Conservation (phyloP, 2,113 vertebrate species). For the Grantiella picta region DNA sequence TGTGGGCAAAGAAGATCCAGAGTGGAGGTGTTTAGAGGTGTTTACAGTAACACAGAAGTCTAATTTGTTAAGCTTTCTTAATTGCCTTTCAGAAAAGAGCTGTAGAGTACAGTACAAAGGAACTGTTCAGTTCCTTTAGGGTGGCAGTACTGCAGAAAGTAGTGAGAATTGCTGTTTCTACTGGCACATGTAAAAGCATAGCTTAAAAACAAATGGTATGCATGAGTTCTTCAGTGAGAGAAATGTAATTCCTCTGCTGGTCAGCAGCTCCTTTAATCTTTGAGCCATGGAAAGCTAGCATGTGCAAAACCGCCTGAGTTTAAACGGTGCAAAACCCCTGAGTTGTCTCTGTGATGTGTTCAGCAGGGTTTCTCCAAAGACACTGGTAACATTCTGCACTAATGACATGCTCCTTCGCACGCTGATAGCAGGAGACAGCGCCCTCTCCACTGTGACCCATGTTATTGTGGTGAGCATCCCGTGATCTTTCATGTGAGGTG, state of each 20-base stretch:
- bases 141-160: not conserved
- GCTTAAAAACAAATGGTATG: not conserved
- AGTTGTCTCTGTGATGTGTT: not conserved
- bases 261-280: not conserved
- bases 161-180: not conserved
- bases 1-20: not conserved
- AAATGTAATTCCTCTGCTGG: not conserved
- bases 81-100: not conserved
- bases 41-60: not conserved
- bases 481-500: not conserved
- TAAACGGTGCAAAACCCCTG: not conserved
- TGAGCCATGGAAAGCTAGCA: not conserved
- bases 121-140: not conserved
- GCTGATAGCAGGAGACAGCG: slow-evolving; percentile 86
- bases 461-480: slow-evolving; percentile 88
- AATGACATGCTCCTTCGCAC: slow-evolving; percentile 90
- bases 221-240: not conserved
- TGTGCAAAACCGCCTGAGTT: too few species aligned
- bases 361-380: slow-evolving; percentile 90
- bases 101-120: not conserved
- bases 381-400: slow-evolving; percentile 92
- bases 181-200: too few species aligned
- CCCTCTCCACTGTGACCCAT: slow-evolving; percentile 87
- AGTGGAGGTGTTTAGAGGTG: not conserved
- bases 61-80: not conserved